Evolutionary conservation across 2,113 vertebrate species (phyloP), one percentile per base, ranked within the genome.

Genomic region (Toxotes jaculatrix): DNA sequence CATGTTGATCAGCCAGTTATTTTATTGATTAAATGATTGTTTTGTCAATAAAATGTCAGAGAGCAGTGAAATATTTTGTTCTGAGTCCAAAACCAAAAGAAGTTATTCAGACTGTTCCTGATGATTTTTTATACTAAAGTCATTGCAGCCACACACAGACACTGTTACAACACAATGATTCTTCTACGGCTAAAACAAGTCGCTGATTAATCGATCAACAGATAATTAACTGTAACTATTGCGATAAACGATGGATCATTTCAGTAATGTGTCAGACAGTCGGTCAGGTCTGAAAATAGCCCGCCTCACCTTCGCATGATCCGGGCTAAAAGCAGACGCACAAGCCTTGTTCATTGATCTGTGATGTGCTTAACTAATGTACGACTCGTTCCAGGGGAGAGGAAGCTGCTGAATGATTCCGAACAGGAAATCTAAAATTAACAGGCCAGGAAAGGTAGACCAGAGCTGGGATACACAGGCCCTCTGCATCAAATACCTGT

Each of bases 401-500:
- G 85, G 81, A 69, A 83, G 60, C 12, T 3, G 60, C 9, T 5
- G 2, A 59, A 40, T 45, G 74, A 73, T 16, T 42, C 77, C 36
- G 4, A 19, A 31, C 49, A 77, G 77, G 68, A 86, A 77, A 32
- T 72, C 68, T 80, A 80, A 85, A 83, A 63, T 78, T 34, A 85
- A 70, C 78, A 11, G 16, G 12, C 23, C 16, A 56, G 57, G 51
- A 68, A 49, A 69, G 64, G 63, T n/a, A 14, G 51, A 5, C 5
- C 4, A 6, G 57, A 16, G 6, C 70, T 55, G 31, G n/a, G 60
- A 5, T 3, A 43, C 69, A 47, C 38, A 10, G 32, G 1, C 21
- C 14, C 3, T 27, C 6, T n/a, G 10, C 17, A 36, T 38, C 3
- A 14, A 76, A 32, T 7, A 79, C 74, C 45, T 0, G 23, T 0